Base-by-base conservation (phyloP, 53 echinoderm and acorn worm genomes). In the Luidia sarsii region DNA sequence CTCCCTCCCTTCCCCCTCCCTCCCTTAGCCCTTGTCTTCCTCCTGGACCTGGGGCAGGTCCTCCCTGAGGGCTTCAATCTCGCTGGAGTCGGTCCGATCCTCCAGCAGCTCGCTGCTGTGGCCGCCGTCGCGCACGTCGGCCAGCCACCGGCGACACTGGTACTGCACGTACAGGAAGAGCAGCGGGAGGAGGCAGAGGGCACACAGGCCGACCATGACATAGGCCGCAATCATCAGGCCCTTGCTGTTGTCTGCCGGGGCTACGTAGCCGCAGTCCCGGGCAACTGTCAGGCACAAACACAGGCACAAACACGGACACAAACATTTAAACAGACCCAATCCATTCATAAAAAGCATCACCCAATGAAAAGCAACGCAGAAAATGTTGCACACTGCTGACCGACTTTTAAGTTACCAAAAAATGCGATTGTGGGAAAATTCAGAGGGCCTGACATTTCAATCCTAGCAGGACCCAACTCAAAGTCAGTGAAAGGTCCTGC, bases 191-290 rank as follows among this genome's bases (percentile, higher is more conserved):
- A 93, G 75, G 48, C 90, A 91, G 23, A 96, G 27, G 14, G 88
- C 79, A 46, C 96, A 96, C 53, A 96, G 33, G 2, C 65, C 85
- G 1, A 90, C 91, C 75, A 96, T 67, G 45, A 86, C 72, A 39
- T 96, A 96, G 4, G 90, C 88, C 3, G 88, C 77, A 33, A 92
- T 88, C 46, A 67, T 86, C 36, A 96, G 82, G 3, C 66, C 85
- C 2, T 55, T 38, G 51, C 85, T 64, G 20, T 79, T 82, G 23
- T 48, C 37, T 2, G 71, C 24, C 10, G 82, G 50, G 10, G 62
- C 31, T 2, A 72, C 39, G 56, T 88, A 96, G 46, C 85, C 93
- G 38, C 96, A 96, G 36, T 89, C 91, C 22, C 28, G 48, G 18
- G 83, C 82, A 48, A 86, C 93, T 90, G 72, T 6, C 82, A 29